phyloP scores from a whole-genome alignment of 2,113 vertebrate genomes.

The Gnathonemus echidnorhynchus region DNA sequence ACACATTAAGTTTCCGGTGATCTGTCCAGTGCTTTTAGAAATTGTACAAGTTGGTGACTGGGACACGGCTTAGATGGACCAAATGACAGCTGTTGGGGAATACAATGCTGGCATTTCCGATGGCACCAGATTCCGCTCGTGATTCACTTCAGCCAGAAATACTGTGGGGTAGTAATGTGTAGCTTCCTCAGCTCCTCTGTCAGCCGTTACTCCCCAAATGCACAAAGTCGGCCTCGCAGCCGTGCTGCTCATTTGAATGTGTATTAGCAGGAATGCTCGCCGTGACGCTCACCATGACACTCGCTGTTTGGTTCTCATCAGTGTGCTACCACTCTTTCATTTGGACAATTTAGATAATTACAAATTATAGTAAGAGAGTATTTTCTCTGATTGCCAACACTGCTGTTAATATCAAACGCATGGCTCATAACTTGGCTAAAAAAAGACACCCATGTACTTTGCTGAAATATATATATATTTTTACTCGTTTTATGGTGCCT shows the following conservation, averaged over 20 bases:
- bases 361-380: not conserved
- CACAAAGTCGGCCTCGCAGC: not conserved
- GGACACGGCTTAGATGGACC: not conserved
- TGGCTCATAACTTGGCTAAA: not conserved
- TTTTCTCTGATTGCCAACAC: not conserved
- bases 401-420: not conserved
- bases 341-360: not conserved
- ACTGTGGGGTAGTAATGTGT: not conserved
- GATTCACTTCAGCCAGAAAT: not conserved
- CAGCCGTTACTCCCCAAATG: not conserved
- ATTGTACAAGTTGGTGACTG: not conserved
- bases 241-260: not conserved
- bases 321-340: not conserved
- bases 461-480: not conserved
- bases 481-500: not conserved
- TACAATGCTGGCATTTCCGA: not conserved
- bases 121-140: not conserved
- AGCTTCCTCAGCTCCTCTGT: not conserved
- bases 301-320: not conserved
- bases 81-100: not conserved
- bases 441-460: not conserved
- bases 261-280: not conserved
- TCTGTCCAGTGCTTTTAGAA: not conserved
- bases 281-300: not conserved
- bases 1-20: not conserved